These are phyloP conservation scores for Oryctolagus cuniculus DNA, from an alignment of 2,113 vertebrate genomes.

Conservation along the genomic window mOryCun1.1 NC_091453.1:15133001-15133500, in stretches of 20 bases:
- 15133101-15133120: not conserved
- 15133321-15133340: slow-evolving; percentile 30
- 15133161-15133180: not conserved
- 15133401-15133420: slow-evolving; percentile 48
- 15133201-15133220: not conserved
- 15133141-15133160: slow-evolving; percentile 35
- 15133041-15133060: not conserved
- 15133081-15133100: not conserved
- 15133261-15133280: not conserved
- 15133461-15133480: slow-evolving; percentile 58
- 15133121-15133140: not conserved
- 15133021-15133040: not conserved
- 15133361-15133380: slow-evolving; percentile 24
- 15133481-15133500: slow-evolving; percentile 64
- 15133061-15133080: not conserved
- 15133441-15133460: slow-evolving; percentile 45
- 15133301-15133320: not conserved
- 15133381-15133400: slow-evolving; percentile 45
- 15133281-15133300: not conserved
- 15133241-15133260: not conserved
- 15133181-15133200: slow-evolving; percentile 4
- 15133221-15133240: not conserved
- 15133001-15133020: not conserved
- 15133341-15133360: not conserved
- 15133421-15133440: slow-evolving; percentile 38